These are phyloP conservation scores for Trichomycterus rosablanca DNA, from an alignment of 2,113 vertebrate species.

Conservation along the genomic window DNA sequence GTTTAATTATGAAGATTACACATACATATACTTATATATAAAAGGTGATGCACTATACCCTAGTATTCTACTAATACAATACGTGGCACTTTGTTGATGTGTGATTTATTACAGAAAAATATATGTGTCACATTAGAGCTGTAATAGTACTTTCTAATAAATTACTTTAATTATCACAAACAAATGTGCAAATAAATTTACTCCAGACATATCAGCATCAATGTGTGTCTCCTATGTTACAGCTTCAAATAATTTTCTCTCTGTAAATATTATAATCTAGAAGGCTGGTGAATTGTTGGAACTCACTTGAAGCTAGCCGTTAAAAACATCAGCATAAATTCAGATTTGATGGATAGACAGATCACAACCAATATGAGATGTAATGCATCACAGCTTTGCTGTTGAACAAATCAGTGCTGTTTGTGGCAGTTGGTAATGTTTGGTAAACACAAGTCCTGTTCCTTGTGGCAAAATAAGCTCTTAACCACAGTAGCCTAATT, in stretches of 20 bases:
- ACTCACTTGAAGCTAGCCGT: slow-evolving; percentile 44
- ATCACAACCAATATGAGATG: slow-evolving; percentile 44
- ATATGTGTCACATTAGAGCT: slow-evolving; percentile 56
- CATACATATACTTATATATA: too few species aligned
- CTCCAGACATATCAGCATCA: slow-evolving; percentile 54
- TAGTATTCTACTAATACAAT: too few species aligned
- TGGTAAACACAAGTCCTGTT: slow-evolving; percentile 43
- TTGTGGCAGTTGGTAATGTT: slow-evolving; percentile 40
- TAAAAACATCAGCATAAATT: slow-evolving; percentile 51
- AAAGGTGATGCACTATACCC: too few species aligned
- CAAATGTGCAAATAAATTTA: slow-evolving; percentile 61
- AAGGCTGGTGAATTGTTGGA: slow-evolving; percentile 55
- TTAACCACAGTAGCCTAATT: slow-evolving; percentile 31
- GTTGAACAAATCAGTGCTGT: slow-evolving; percentile 45
- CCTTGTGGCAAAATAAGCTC: slow-evolving; percentile 21
- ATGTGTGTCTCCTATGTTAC: slow-evolving; percentile 45
- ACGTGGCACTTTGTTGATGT: too few species aligned
- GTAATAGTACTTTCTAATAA: slow-evolving; percentile 63
- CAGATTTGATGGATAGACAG: slow-evolving; percentile 53
- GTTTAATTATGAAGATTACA: too few species aligned
- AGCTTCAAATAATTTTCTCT: slow-evolving; percentile 48
- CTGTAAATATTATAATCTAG: slow-evolving; percentile 53
- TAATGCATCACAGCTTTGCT: slow-evolving; percentile 47
- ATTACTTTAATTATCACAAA: slow-evolving; percentile 59
- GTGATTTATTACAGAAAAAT: too few species aligned